A percentile compares a stretch with the other conserved stretches of the same genome.
These are phyloP conservation scores for Acanthiza pusilla DNA, from an alignment of 2,797 vertebrate genomes.

Conservation along the genomic window DNA sequence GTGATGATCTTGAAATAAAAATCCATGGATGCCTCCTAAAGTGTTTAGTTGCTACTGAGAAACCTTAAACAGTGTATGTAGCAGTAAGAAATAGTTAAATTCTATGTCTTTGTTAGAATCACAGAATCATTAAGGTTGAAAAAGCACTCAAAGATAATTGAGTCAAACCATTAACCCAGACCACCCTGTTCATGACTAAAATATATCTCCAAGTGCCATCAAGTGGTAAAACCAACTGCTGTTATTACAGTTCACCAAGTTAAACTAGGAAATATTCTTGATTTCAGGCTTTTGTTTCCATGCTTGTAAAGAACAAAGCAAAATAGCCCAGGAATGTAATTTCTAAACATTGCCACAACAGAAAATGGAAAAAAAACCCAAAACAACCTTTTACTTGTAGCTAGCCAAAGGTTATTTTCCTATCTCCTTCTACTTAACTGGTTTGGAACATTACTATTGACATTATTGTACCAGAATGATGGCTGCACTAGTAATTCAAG, in stretches of 20 bases:
- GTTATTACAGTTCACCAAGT: neutral
- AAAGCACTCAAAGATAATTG: neutral
- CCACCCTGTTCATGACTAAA: neutral
- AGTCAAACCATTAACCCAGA: neutral
- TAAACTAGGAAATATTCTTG: neutral
- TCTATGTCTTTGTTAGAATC: neutral
- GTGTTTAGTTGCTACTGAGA: neutral
- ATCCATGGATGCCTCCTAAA: neutral
- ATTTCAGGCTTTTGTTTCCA: neutral
- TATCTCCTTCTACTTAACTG: neutral
- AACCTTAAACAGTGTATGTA: neutral
- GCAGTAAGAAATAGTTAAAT: neutral
- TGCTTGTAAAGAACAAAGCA: neutral
- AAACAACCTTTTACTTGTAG: neutral
- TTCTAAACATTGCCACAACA: neutral
- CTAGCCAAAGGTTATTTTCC: neutral
- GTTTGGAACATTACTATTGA: neutral
- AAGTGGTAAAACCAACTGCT: neutral
- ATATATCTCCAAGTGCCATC: neutral
- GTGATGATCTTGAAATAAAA: neutral
- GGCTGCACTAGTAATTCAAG: slow-evolving; percentile 3
- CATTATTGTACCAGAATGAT: neutral
- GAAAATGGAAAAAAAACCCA: neutral
- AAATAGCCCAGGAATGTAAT: neutral
- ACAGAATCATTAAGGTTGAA: neutral